Evolutionary conservation across 2,113 vertebrate genomes (phyloP).

Genomic region (Corydoras maculifer): DNA sequence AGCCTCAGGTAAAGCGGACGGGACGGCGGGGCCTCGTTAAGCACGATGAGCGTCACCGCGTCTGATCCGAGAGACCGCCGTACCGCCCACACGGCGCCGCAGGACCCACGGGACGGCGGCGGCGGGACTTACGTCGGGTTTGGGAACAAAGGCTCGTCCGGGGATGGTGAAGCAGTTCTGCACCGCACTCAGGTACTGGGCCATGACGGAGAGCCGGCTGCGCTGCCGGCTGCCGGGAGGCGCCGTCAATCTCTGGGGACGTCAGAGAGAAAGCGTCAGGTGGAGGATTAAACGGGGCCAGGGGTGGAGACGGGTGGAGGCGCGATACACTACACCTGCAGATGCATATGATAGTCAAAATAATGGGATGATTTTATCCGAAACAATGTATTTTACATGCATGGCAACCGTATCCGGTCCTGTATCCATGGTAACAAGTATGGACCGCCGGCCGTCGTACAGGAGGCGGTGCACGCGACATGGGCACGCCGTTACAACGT

Average conservation of each 20-base stretch:
- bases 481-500: too few relatives aligned
- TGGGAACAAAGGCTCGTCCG: constrained; percentile 85
- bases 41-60: constrained; percentile 24
- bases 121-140: constrained; percentile 77
- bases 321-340: too few relatives aligned
- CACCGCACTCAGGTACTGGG: constrained; percentile 85
- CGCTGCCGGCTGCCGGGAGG: constrained; percentile 74
- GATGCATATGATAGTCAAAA: too few relatives aligned
- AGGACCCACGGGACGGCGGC: neutral
- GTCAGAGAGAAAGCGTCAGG: too few relatives aligned
- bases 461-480: too few relatives aligned
- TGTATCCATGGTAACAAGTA: too few relatives aligned
- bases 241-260: constrained; percentile 76
- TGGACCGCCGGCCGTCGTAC: too few relatives aligned
- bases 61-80: constrained; percentile 55
- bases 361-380: too few relatives aligned
- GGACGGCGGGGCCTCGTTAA: constrained; percentile 57
- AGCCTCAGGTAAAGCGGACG: constrained; percentile 33
- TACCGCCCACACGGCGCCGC: constrained; percentile 24
- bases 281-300: too few relatives aligned
- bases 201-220: constrained; percentile 88
- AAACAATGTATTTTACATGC: too few relatives aligned
- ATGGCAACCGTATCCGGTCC: too few relatives aligned
- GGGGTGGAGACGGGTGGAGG: too few relatives aligned
- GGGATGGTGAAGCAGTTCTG: constrained; percentile 80